Conservation (phyloP, 1,140 invertebrate species). For the Archivesica marissinica region DNA sequence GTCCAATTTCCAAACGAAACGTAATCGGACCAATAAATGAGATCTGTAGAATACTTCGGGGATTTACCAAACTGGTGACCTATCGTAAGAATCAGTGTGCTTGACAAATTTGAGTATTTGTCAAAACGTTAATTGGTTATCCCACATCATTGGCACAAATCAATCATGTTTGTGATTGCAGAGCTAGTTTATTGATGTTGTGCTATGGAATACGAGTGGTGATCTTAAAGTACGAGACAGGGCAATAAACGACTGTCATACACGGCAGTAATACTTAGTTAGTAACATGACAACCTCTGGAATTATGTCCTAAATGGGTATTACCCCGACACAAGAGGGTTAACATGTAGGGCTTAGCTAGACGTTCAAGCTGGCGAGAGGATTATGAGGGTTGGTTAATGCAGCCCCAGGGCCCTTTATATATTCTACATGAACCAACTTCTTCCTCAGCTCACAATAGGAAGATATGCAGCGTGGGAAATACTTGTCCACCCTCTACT, state of each 20-base stretch:
- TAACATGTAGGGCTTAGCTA: too few species aligned
- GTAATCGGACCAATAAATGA: constrained; percentile 52
- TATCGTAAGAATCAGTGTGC: constrained; percentile 32
- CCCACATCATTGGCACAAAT: constrained; percentile 45
- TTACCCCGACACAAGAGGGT: too few species aligned
- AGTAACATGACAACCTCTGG: too few species aligned
- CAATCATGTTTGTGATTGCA: constrained; percentile 18
- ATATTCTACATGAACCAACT: too few species aligned
- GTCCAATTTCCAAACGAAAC: constrained; percentile 52
- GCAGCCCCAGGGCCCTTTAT: too few species aligned
- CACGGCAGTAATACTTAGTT: too few species aligned
- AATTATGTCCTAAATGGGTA: too few species aligned
- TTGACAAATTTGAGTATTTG: constrained; percentile 63
- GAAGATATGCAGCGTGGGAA: too few species aligned
- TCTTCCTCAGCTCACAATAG: too few species aligned
- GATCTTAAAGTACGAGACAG: background rate
- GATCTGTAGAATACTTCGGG: background rate
- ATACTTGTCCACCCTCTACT: too few species aligned
- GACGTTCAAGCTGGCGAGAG: too few species aligned
- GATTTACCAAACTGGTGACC: constrained; percentile 38
- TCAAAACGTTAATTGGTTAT: constrained; percentile 61
- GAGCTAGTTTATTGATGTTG: background rate
- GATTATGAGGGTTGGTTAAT: too few species aligned
- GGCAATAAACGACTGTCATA: background rate
- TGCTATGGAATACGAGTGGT: background rate